These are phyloP conservation scores for Pogonocichla stellata DNA, from an alignment of 2,113 vertebrate species.

Conservation along the genomic window DNA sequence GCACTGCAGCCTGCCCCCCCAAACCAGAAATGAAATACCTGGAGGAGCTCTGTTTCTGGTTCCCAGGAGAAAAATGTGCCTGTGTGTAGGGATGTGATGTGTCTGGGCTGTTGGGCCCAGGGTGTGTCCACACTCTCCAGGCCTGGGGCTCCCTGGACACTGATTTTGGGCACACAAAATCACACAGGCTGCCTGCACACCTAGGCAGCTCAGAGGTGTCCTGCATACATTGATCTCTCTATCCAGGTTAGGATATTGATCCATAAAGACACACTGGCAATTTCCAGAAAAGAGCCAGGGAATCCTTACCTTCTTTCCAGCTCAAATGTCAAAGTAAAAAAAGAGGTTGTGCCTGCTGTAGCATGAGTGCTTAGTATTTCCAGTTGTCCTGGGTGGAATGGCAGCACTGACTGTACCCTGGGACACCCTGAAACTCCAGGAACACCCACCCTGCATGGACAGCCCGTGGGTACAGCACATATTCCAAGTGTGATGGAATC, in stretches of 20 bases:
- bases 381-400: not conserved
- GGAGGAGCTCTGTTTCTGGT: not conserved
- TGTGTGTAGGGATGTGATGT: not conserved
- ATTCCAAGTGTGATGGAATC: accelerated
- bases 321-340: not conserved
- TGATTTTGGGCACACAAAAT: not conserved
- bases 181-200: no score
- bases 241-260: accelerated
- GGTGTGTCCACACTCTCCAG: accelerated
- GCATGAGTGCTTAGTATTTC: not conserved
- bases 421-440: not conserved
- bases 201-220: not conserved
- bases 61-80: not conserved
- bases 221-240: not conserved
- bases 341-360: not conserved
- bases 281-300: not conserved
- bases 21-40: not conserved
- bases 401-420: not conserved
- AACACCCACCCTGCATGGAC: accelerated
- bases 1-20: not conserved
- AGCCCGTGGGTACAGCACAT: accelerated
- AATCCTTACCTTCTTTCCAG: not conserved
- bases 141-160: not conserved
- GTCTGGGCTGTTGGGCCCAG: not conserved
- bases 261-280: not conserved